Evolutionary conservation across 2,888 invertebrate genomes (phyloP), one percentile per base, ranked within the genome.

Genomic region (Ophonus ardosiacus): DNA sequence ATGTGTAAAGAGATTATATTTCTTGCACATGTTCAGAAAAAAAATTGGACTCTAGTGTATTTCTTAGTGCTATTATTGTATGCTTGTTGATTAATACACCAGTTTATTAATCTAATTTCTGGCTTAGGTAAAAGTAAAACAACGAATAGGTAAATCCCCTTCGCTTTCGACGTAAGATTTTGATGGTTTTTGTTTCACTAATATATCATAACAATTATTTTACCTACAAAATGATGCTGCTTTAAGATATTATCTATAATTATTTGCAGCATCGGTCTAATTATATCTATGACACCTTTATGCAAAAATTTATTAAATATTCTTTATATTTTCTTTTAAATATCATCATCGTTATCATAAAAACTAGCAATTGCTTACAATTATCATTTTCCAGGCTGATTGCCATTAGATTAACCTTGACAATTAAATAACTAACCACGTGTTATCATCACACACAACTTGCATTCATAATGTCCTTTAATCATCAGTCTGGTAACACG

Each of bases 371-470:
- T 51, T 51, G 43, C 43, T 51, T 51, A 13, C 43, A 51, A 51
- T 51, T 51, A 51, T 51, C 43, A 51, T 51, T 10, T 51, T 13
- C 43, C 10, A 51, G 10, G 6, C 43, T 51, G 8, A 51, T 51
- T 83, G 83, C 38, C 61, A 83, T 76, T 83, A 59, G 59, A 83
- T 74, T 61, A 83, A 76, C 83, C 83, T 83, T 83, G 83, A 76
- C 59, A 71, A 83, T 83, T 71, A 59, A 61, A 71, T 61, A 74
- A 74, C 59, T 76, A 51, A 83, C 56, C 76, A 74, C 81, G 61
- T 81, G 79, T 21, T 18, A 17, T 38, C 59, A 79, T 65, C 51
- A 43, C 13, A n/a, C 74, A 71, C 43, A 21, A 43, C 15, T 61
- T 40, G 59, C 68, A 83, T 71, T 74, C 57, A 74, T 74, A 83